Percentiles rank a stretch among this genome's conserved stretches.
These are phyloP conservation scores for Arizona elegans DNA, from an alignment of 2,113 vertebrate species.

Conservation along the genomic window DNA sequence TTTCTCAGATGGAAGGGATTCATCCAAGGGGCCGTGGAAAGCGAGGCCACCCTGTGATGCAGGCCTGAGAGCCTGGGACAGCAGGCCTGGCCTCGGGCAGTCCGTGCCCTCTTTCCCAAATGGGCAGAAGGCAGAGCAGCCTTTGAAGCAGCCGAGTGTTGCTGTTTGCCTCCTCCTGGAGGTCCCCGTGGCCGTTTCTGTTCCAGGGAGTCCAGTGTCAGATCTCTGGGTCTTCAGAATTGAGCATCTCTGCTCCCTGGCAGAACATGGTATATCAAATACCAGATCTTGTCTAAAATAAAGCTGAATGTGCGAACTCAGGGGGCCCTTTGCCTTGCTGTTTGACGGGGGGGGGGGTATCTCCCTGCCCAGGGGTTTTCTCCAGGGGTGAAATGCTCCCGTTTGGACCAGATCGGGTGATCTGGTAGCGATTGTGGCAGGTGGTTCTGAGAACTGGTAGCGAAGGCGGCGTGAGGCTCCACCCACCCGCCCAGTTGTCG, in stretches of 20 bases:
- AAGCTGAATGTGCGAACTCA: not conserved
- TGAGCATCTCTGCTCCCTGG: not conserved
- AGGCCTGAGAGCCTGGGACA: not conserved
- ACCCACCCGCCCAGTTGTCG: too few relatives aligned
- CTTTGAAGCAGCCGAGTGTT: not conserved
- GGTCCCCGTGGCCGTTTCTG: fast-evolving
- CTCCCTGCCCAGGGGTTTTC: not conserved
- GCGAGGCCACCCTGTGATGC: not conserved
- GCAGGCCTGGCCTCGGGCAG: not conserved
- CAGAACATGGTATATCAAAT: not conserved
- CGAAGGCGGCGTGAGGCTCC: too few relatives aligned
- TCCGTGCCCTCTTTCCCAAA: not conserved
- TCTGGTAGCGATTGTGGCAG: too few relatives aligned
- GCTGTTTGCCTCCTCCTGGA: not conserved
- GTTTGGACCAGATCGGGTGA: too few relatives aligned
- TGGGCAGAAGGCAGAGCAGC: not conserved
- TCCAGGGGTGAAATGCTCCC: too few relatives aligned
- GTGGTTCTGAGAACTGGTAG: too few relatives aligned
- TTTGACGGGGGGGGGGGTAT: not conserved
- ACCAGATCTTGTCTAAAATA: not conserved
- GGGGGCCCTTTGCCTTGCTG: not conserved
- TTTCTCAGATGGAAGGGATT: not conserved
- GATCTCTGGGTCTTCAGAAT: not conserved
- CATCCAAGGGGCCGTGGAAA: not conserved
- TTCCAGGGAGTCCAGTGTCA: not conserved